Evolutionary conservation across 1,140 invertebrate species (phyloP), one percentile per base, ranked within the genome.

Genomic region (Helicoverpa armigera): DNA sequence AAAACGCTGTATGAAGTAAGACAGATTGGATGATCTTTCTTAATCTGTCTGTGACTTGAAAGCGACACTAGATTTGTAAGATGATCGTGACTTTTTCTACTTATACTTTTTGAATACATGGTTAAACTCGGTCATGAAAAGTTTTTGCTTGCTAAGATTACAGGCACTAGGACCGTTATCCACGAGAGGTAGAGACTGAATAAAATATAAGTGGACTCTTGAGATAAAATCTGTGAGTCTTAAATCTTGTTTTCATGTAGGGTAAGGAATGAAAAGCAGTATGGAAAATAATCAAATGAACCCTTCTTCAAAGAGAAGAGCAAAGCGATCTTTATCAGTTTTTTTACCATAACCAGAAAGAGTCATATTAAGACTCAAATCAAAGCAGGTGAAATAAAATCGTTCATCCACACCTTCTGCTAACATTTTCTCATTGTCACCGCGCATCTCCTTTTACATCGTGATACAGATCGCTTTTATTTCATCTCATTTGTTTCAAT

Each of bases 381-480:
- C 23, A 23, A 23, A 23, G 23, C 23, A 23, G 23, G 23, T 23
- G 1, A 23, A 23, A 23, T 23, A 23, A n/a, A n/a, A n/a, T n/a
- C n/a, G 23, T 23, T 1, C 3, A 43, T 9, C 35, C 14, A 14
- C 53, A 54, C 50, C 69, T 72, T 72, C 50, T 72, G 50, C 0
- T 0, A 16, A 18, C 53, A 72, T n/a, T 23, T 72, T 10, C 23
- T 4, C 12, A 3, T 5, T 72, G 50, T 2, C 50, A n/a, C 14
- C 50, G 16, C 11, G 10, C 11, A 69, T 16, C 43, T 31, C 69
- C 50, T 12, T 31, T 72, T 72, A 31, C 1, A 13, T 50, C 7
- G 11, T 53, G 69, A 72, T 72, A 72, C 50, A 75, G 72, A 75
- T 75, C 72, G n/a, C 14, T 72, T 72, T 72, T 72, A 72, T 72